phyloP scores from a whole-genome alignment of 2,888 invertebrate genomes.

The Idaea dimidiata region DNA sequence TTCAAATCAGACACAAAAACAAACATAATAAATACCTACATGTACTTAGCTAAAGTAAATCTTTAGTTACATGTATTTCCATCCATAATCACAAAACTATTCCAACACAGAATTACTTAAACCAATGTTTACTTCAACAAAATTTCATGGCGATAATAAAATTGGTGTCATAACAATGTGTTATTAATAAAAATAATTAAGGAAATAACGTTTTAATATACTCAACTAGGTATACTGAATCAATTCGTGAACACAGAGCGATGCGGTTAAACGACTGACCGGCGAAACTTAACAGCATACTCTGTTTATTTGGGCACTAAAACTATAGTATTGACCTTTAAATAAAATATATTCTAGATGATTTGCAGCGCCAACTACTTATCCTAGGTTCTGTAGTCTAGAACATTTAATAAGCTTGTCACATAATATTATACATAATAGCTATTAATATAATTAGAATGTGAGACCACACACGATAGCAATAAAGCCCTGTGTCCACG shows the following conservation, averaged over 20 bases:
- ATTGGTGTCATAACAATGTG: background rate
- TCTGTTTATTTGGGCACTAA: background rate
- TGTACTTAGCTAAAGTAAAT: background rate
- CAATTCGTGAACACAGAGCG: background rate
- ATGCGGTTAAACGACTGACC: background rate
- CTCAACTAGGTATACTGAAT: background rate
- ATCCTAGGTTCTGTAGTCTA: too few species aligned
- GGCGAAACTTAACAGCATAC: background rate
- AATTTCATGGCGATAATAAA: background rate
- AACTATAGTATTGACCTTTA: too few species aligned
- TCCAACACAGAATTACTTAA: background rate
- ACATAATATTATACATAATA: too few species aligned
- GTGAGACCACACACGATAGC: too few species aligned
- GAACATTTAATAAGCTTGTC: too few species aligned
- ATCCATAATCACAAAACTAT: background rate
- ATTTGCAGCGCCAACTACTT: too few species aligned
- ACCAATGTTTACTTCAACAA: background rate
- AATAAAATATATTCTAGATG: too few species aligned
- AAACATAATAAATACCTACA: background rate
- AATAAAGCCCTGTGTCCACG: too few species aligned
- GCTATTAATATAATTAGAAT: too few species aligned
- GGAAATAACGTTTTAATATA: background rate
- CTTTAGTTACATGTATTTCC: too few species aligned
- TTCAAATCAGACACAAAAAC: background rate
- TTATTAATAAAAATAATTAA: background rate